These are phyloP conservation scores for Taenaris catops DNA, from an alignment of 2,888 invertebrate species.

Conservation along the genomic window DNA sequence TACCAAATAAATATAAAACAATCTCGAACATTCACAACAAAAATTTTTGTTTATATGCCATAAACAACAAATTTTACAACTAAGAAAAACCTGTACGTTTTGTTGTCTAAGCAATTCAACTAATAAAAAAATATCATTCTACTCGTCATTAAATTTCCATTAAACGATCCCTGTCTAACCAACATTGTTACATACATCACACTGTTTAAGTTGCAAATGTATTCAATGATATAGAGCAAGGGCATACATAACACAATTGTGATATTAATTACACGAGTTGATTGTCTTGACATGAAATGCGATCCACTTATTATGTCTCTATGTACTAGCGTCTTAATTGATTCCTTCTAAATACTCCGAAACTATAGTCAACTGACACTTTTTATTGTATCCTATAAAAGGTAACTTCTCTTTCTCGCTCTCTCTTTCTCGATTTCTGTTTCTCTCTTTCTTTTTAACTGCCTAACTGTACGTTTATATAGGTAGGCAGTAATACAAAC, in stretches of 20 bases:
- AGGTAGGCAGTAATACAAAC: too few relatives aligned
- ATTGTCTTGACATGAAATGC: slow-evolving; percentile 26
- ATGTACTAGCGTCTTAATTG: background rate
- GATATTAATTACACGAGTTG: slow-evolving; percentile 22
- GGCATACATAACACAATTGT: slow-evolving; percentile 29
- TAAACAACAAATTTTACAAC: too few relatives aligned
- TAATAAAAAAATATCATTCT: slow-evolving; percentile 8
- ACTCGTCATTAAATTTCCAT: slow-evolving; percentile 18
- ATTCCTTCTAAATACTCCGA: too few relatives aligned
- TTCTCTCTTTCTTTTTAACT: too few relatives aligned
- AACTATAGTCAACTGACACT: too few relatives aligned
- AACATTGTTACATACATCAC: slow-evolving; percentile 33
- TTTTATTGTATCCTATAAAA: too few relatives aligned
- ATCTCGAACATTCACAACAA: too few relatives aligned
- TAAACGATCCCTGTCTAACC: slow-evolving; percentile 36
- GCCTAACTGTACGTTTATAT: too few relatives aligned
- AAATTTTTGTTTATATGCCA: background rate
- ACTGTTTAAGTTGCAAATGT: slow-evolving; percentile 34
- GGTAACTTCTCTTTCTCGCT: too few relatives aligned
- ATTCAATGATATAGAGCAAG: slow-evolving; percentile 43
- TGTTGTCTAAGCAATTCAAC: slow-evolving; percentile 2
- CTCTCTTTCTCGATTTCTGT: too few relatives aligned
- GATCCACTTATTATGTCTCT: slow-evolving; percentile 8
- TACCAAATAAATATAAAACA: too few relatives aligned
- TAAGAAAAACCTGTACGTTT: too few relatives aligned